These are phyloP conservation scores for Esperia sulphurella DNA, from an alignment of 2,888 invertebrate species.

Conservation along the genomic window DNA sequence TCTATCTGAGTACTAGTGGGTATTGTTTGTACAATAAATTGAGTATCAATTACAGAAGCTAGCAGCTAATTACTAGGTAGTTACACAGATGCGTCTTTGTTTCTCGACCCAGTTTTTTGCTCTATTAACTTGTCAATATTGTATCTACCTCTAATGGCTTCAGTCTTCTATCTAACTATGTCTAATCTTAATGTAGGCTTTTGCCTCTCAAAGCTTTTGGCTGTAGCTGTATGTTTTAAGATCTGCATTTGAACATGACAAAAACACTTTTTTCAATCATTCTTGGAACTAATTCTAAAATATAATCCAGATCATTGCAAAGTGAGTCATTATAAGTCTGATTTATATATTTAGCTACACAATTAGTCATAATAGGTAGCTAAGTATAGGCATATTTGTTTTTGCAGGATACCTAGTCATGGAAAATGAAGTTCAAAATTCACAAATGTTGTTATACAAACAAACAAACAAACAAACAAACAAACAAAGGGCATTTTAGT, in stretches of 20 bases:
- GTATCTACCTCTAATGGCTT: background rate
- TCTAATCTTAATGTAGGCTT: background rate
- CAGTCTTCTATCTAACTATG: background rate
- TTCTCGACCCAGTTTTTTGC: conserved; percentile 5
- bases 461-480: too few relatives aligned
- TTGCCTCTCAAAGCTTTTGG: background rate
- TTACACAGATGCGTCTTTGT: conserved; percentile 12
- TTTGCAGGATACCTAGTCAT: background rate
- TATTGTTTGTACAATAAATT: conserved; percentile 1
- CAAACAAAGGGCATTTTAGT: too few relatives aligned
- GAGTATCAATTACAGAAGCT: conserved; percentile 13
- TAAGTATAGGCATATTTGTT: too few relatives aligned
- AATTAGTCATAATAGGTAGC: too few relatives aligned
- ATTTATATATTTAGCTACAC: background rate
- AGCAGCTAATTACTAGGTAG: conserved; percentile 5
- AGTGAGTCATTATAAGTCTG: background rate
- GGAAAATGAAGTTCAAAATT: too few relatives aligned
- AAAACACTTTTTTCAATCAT: background rate
- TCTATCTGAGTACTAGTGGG: too few relatives aligned
- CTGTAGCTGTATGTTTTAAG: background rate
- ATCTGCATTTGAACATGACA: too few relatives aligned
- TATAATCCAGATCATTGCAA: background rate
- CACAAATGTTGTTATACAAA: too few relatives aligned
- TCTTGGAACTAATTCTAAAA: background rate
- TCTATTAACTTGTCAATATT: conserved; percentile 1